phyloP scores from a whole-genome alignment of 1,140 invertebrate genomes.

The Pteromalus puparum region DNA sequence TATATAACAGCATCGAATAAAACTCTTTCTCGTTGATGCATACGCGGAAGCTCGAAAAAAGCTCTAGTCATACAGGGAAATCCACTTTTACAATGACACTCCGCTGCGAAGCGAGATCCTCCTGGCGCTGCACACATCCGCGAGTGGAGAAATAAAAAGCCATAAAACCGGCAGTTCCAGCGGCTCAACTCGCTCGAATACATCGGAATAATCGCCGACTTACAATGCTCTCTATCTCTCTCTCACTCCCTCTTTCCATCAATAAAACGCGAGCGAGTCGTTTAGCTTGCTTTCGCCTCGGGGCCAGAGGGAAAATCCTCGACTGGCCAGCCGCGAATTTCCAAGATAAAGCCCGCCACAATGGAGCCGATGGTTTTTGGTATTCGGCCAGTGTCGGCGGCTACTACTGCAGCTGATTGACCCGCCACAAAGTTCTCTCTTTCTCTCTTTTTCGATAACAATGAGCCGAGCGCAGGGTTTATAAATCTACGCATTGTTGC shows the following conservation, averaged over 20 bases:
- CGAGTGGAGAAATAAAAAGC: not conserved
- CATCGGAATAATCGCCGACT: slow-evolving; percentile 33
- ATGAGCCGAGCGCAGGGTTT: slow-evolving; percentile 61
- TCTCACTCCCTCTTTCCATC: slow-evolving; percentile 55
- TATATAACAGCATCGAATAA: too few relatives aligned
- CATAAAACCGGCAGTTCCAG: slow-evolving; percentile 15
- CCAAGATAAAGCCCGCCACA: slow-evolving; percentile 69
- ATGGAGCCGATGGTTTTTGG: slow-evolving; percentile 67
- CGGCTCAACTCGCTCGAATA: not conserved
- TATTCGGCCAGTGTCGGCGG: slow-evolving; percentile 70
- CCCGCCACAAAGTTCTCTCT: too few relatives aligned
- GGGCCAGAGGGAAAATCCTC: not conserved
- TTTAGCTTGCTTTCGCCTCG: not conserved
- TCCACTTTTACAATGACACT: too few relatives aligned
- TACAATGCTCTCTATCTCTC: slow-evolving; percentile 26
- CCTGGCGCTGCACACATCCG: too few relatives aligned
- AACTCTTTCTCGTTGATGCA: too few relatives aligned
- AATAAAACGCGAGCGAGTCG: slow-evolving; percentile 64
- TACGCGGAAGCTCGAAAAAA: too few relatives aligned
- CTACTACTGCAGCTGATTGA: not conserved
- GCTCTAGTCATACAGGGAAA: too few relatives aligned
- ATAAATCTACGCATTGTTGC: slow-evolving; percentile 72
- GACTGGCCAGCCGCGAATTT: slow-evolving; percentile 60
- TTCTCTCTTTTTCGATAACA: slow-evolving; percentile 60
- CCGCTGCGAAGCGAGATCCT: too few relatives aligned